Evolutionary conservation across 2,113 vertebrate genomes (phyloP).

Genomic region (Hyperopisus bebe): DNA sequence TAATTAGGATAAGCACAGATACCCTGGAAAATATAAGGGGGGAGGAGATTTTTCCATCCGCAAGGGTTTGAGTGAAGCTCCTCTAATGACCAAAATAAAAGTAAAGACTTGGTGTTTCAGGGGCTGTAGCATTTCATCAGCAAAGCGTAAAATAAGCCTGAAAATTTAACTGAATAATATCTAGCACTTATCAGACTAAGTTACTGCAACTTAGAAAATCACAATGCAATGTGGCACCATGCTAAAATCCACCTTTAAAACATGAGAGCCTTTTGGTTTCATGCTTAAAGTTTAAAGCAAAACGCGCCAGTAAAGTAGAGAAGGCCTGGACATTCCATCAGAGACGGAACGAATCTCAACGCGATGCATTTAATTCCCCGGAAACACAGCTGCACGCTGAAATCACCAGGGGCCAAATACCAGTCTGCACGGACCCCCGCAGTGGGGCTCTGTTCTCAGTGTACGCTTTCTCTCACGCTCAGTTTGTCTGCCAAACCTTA

Average conservation of each 20-base stretch:
- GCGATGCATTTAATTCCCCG: neutral
- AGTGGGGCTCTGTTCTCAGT: neutral
- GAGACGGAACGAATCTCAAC: neutral
- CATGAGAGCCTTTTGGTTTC: neutral
- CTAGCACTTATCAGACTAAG: neutral
- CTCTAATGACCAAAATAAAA: neutral
- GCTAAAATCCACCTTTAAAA: neutral
- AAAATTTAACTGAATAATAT: neutral
- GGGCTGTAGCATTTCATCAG: neutral
- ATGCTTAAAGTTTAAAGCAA: neutral
- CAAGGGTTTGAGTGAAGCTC: neutral
- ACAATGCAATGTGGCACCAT: neutral
- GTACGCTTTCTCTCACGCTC: neutral
- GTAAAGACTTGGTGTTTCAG: neutral
- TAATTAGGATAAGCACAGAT: neutral
- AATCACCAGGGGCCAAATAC: neutral
- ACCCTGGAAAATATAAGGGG: neutral
- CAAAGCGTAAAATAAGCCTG: neutral
- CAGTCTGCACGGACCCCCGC: neutral
- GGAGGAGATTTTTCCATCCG: neutral
- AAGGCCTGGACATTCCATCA: neutral
- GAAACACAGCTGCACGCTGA: conserved; percentile 1
- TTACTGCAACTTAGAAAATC: neutral
- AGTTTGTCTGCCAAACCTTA: neutral
- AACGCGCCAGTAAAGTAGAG: neutral